Evolutionary conservation across 2,888 invertebrate genomes (phyloP).

Genomic region (Drosophila multiciliata): DNA sequence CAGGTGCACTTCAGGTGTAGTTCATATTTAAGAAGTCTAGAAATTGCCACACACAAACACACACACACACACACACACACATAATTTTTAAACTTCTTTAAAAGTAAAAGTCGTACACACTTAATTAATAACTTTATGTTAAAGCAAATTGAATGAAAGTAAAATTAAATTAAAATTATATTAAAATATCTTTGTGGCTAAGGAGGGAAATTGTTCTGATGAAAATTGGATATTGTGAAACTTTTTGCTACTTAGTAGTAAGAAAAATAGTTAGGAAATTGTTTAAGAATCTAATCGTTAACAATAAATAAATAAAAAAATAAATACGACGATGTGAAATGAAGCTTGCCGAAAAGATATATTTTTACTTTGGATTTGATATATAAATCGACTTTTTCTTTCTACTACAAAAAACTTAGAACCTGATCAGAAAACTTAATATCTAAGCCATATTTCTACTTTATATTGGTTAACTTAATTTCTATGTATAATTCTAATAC

Average conservation of each 20-base stretch:
- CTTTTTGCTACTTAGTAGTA: background rate
- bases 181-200: too few relatives aligned
- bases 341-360: background rate
- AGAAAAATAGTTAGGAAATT: background rate
- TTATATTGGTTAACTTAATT: background rate
- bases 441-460: background rate
- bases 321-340: background rate
- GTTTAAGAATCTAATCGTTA: background rate
- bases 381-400: background rate
- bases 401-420: background rate
- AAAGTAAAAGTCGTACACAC: background rate
- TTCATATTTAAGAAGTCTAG: background rate
- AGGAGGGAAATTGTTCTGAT: too few relatives aligned
- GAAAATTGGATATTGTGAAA: background rate
- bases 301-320: background rate
- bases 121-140: background rate
- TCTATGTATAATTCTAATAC: background rate
- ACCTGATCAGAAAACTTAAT: background rate
- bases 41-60: background rate
- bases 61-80: background rate
- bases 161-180: too few relatives aligned
- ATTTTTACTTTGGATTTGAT: background rate
- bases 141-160: background rate
- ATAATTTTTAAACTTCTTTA: background rate
- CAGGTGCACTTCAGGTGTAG: conserved; percentile 4